Evolutionary conservation across 2,113 vertebrate species (phyloP), one percentile per base, ranked within the genome.

Genomic region (Triplophysa siluroides): DNA sequence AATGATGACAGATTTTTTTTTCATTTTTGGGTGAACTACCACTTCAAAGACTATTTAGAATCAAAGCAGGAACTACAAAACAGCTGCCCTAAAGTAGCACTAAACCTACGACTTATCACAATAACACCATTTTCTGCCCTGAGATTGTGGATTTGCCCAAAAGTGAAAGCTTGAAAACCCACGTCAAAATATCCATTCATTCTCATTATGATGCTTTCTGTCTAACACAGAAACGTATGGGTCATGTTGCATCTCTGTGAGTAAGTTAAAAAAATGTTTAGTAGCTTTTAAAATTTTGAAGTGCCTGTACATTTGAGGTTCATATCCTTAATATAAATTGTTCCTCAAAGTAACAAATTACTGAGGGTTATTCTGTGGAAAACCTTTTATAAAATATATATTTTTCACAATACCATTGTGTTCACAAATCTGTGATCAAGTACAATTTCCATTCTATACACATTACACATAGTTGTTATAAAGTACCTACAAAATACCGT

Each of bases 61-160:
- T 45, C 11, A 33, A 24, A 50, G 16, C 69, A 74, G 68, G 23
- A 66, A 43, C 19, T 26, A 52, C 2, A 52, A 76, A 18, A 52
- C n/a, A 23, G 38, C 13, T 33, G 50, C 24, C 61, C 10, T 41
- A 61, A 52, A 26, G 9, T 12, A 60, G 62, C 72, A 72, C 52
- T 67, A 18, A 62, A 68, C 63, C n/a, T 26, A 10, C 26, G 2
- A 66, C 19, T 38, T 38, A 67, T 2, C 16, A 19, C 24, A 24
- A 26, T 72, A 52, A 67, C 58, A 66, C 50, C 13, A 79, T 38
- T 23, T 65, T 54, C 52, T 80, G 67, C 73, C 66, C 50, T 65
- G 50, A 65, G 65, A 43, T 3, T 50, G 66, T 71, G 58, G 12
- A n/a, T 47, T 64, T 50, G 61, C 3, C 18, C 8, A 19, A 70